phyloP scores from a whole-genome alignment of 2,797 vertebrate species.

The Pangasius djambal region DNA sequence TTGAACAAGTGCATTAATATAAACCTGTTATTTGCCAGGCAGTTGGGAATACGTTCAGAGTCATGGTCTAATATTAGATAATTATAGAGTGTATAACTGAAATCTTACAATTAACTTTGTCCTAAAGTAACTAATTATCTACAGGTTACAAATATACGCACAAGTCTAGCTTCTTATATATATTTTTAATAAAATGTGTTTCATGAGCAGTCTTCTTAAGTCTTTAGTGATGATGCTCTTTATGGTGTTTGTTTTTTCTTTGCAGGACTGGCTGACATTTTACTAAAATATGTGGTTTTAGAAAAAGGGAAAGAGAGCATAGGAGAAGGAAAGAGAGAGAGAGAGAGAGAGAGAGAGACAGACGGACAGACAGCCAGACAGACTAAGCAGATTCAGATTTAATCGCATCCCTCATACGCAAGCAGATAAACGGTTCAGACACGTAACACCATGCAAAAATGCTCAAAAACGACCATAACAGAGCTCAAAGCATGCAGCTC shows the following conservation, averaged over 20 bases:
- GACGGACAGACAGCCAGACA: neutral
- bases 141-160: neutral
- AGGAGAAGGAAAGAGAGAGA: neutral
- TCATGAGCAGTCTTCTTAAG: neutral
- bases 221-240: constrained; percentile 21
- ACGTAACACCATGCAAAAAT: neutral
- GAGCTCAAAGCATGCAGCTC: constrained; percentile 3
- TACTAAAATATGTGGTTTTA: constrained; percentile 8
- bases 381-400: constrained; percentile 27
- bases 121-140: neutral
- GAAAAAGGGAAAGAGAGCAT: neutral
- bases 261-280: constrained; percentile 38
- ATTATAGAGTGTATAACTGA: neutral
- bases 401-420: neutral
- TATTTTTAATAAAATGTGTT: neutral
- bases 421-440: constrained; percentile 28
- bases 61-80: neutral
- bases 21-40: neutral
- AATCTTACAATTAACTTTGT: neutral
- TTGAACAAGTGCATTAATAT: neutral
- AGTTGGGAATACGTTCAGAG: neutral
- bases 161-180: neutral
- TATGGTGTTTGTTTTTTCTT: constrained; percentile 22
- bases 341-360: neutral
- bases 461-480: neutral